Conservation (phyloP, 2,888 invertebrate species). For the Chaitophorus viminalis region DNA sequence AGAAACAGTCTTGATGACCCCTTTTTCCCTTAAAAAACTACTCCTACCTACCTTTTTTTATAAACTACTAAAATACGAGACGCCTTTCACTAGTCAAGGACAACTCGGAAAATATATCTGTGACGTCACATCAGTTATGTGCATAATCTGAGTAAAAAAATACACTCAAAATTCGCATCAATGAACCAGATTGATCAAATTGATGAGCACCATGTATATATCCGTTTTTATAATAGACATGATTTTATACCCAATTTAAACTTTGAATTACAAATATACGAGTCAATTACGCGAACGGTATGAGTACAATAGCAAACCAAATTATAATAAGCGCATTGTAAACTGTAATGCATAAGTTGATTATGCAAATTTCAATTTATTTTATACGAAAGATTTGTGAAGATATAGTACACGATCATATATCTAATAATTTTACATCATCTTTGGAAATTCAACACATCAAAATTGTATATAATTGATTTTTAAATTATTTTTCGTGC, state of each 20-base stretch:
- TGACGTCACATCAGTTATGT: slow-evolving; percentile 49
- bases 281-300: background rate
- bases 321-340: background rate
- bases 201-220: background rate
- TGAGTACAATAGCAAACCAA: background rate
- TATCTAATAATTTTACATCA: background rate
- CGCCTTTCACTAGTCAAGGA: slow-evolving; percentile 61
- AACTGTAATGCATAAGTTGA: background rate
- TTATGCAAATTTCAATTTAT: background rate
- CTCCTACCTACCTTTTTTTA: slow-evolving; percentile 55
- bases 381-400: background rate
- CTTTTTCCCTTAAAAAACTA: slow-evolving; percentile 57
- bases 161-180: background rate
- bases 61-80: slow-evolving; percentile 26
- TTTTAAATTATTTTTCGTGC: background rate
- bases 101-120: slow-evolving; percentile 52
- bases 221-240: background rate
- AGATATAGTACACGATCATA: background rate
- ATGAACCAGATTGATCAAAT: background rate
- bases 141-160: slow-evolving; percentile 14
- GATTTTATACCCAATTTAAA: background rate
- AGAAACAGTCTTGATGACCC: slow-evolving; percentile 57
- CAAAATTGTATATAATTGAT: background rate
- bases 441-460: background rate
- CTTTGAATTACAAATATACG: background rate